Conservation (phyloP, 2,888 invertebrate species). For the Lutraria lutraria region DNA sequence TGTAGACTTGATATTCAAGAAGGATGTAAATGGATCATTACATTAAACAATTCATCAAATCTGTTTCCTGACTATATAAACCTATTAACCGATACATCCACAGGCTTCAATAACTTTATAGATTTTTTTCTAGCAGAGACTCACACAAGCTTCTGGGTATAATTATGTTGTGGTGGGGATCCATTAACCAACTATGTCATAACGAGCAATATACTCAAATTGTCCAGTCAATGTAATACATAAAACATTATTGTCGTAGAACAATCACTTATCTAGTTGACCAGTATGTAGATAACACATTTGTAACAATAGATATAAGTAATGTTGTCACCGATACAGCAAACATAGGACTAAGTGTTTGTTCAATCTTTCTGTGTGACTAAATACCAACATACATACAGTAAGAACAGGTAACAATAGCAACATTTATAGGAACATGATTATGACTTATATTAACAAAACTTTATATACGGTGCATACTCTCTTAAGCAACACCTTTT, state of each 20-base stretch:
- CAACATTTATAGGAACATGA: too few species aligned
- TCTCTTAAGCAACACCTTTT: too few species aligned
- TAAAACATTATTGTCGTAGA: neutral
- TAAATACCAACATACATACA: too few species aligned
- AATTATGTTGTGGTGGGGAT: neutral
- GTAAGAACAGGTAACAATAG: too few species aligned
- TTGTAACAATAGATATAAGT: too few species aligned
- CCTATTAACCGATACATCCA: conserved; percentile 25
- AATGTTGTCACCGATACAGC: too few species aligned
- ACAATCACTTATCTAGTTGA: neutral
- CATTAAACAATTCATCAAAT: conserved; percentile 40
- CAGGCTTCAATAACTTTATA: conserved; percentile 20
- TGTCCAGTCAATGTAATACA: neutral
- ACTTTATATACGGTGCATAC: too few species aligned
- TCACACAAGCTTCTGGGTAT: conserved; percentile 1
- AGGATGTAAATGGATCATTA: conserved; percentile 42
- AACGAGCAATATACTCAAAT: neutral
- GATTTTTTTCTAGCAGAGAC: neutral
- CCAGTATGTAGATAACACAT: too few species aligned
- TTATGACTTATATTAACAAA: too few species aligned
- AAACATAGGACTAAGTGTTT: too few species aligned
- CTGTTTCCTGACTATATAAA: conserved; percentile 25
- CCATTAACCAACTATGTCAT: neutral
- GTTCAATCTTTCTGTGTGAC: too few species aligned
- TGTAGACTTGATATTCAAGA: conserved; percentile 30